A percentile compares a stretch with the other conserved stretches of the same genome.
These are phyloP conservation scores for Apotomis betuletana DNA, from an alignment of 2,888 invertebrate genomes.

Conservation along the genomic window DNA sequence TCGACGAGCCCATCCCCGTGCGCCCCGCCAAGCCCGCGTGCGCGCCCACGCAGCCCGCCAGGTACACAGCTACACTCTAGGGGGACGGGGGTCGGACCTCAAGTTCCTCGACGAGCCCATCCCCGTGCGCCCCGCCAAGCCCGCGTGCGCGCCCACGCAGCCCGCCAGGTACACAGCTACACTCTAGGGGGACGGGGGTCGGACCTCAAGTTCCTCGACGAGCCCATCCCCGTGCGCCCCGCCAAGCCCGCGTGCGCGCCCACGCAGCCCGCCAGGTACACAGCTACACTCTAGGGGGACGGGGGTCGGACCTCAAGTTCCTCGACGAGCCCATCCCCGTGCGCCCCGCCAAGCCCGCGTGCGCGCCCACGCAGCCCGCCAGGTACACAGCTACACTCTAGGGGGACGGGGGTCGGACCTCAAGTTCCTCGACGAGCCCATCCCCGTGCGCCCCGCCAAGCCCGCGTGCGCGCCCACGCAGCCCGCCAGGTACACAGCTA, in stretches of 20 bases:
- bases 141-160: constrained; percentile 38
- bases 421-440: constrained; percentile 79
- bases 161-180: constrained; percentile 11
- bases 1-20: constrained; percentile 75
- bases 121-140: constrained; percentile 53
- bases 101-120: constrained; percentile 80
- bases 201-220: constrained; percentile 80
- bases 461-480: constrained; percentile 39
- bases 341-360: constrained; percentile 44
- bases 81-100: constrained; percentile 68
- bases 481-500: constrained; percentile 10
- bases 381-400: background rate
- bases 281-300: too few relatives aligned
- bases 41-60: constrained; percentile 31
- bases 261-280: constrained; percentile 19
- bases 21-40: constrained; percentile 44
- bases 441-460: constrained; percentile 56
- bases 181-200: too few relatives aligned
- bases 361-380: constrained; percentile 36
- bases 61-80: background rate
- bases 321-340: constrained; percentile 76
- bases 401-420: constrained; percentile 67
- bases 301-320: constrained; percentile 81
- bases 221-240: constrained; percentile 66
- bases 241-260: constrained; percentile 41